phyloP scores from a whole-genome alignment of 2,888 invertebrate genomes.

The Arctia plantaginis region DNA sequence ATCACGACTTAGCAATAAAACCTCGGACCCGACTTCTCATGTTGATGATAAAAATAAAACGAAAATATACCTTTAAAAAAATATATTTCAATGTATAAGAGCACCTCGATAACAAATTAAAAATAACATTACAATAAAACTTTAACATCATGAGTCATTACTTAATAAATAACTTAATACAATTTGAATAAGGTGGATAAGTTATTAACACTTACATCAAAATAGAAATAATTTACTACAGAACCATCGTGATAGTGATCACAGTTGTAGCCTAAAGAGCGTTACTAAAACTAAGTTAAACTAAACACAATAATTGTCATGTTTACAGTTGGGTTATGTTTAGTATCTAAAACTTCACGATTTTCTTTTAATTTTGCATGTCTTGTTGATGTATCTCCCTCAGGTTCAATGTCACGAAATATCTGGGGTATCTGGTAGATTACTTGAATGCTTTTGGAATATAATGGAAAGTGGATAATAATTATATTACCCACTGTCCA shows the following conservation, averaged over 20 bases:
- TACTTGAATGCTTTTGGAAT: background rate
- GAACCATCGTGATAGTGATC: constrained; percentile 72
- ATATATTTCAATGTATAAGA: constrained; percentile 40
- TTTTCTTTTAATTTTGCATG: background rate
- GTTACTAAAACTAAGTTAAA: constrained; percentile 43
- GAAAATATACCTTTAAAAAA: constrained; percentile 24
- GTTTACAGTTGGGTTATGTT: background rate
- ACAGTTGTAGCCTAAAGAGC: constrained; percentile 84
- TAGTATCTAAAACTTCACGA: too few species aligned
- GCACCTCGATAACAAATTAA: constrained; percentile 36
- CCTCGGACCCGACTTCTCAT: constrained; percentile 17
- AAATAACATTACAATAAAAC: constrained; percentile 27
- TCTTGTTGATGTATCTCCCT: background rate
- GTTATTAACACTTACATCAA: constrained; percentile 1
- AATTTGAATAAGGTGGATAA: background rate
- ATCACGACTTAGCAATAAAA: constrained; percentile 37
- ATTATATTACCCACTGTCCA: too few species aligned
- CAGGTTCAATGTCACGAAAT: background rate
- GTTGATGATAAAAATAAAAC: constrained; percentile 39
- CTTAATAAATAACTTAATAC: constrained; percentile 2
- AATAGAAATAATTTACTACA: constrained; percentile 44
- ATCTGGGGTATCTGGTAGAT: background rate
- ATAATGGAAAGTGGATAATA: background rate
- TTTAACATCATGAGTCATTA: constrained; percentile 20
- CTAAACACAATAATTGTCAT: constrained; percentile 19